Evolutionary conservation across 2,888 invertebrate genomes (phyloP), one percentile per base, ranked within the genome.

Genomic region (Margaritifera margaritifera): DNA sequence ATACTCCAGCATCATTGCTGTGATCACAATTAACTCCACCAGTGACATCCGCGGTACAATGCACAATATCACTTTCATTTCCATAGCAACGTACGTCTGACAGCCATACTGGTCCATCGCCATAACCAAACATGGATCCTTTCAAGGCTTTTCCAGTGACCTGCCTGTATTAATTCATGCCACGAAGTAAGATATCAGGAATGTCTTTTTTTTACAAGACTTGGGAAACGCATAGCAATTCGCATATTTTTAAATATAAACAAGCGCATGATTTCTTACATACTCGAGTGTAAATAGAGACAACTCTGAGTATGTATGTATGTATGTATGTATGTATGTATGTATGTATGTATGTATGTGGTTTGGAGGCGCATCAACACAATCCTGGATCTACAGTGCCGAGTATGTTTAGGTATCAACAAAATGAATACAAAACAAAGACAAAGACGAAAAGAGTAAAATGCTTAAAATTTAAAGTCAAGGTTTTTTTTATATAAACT

Each of bases 1-100:
- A 61, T 2, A 78, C 75, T 5, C 80, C 80, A 19, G 78, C 80
- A 61, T 80, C 80, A 18, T 70, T 63, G 18, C 70, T 57, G 60
- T 80, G 80, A 50, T 80, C 80, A 72, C 80, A 80, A 57, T 77
- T 75, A 4, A 78, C 66, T 19, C 78, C 77, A 6, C 74, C 77
- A 2, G 59, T 55, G 57, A 58, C 60, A 57, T 72, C 61, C 6
- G 59, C 22, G 15, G 50, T 51, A 61, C 80, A 80, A 27, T 71
- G 63, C 3, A 69, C 62, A 18, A 80, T 50, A 57, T 74, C 74
- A 55, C 61, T 68, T 57, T 75, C 78, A 53, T 73, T 71, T 11
- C 78, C 75, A n/a, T 69, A 69, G 62, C 80, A 80, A 27, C 64
- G 57, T 15, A 80, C 74, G 22, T 66, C 62, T 4, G 80, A 69